These are phyloP conservation scores for Tadarida brasiliensis DNA, from an alignment of 2,797 vertebrate species.

Conservation along the genomic window DNA sequence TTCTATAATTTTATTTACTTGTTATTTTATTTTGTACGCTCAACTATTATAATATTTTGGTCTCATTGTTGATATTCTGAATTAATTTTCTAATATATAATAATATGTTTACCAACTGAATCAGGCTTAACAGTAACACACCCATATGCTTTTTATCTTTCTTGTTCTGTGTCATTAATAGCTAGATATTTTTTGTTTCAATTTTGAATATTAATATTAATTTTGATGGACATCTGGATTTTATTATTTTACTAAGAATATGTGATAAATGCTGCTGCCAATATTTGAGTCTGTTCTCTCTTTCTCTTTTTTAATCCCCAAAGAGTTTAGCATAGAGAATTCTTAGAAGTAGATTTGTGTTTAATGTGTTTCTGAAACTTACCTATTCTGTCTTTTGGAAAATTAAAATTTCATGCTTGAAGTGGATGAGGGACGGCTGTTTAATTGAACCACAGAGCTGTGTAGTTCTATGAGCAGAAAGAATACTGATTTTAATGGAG, in stretches of 20 bases:
- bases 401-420: conserved; percentile 27
- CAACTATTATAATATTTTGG: not conserved
- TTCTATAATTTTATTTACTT: not conserved
- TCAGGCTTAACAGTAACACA: not conserved
- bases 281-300: not conserved
- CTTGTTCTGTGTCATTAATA: not conserved
- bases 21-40: not conserved
- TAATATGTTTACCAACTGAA: not conserved
- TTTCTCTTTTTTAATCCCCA: not conserved
- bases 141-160: not conserved
- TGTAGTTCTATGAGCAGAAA: not conserved
- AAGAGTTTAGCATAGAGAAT: not conserved
- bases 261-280: not conserved
- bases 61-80: not conserved
- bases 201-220: not conserved
- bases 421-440: not conserved
- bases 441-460: not conserved
- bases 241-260: not conserved
- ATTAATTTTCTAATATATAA: not conserved
- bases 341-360: not conserved
- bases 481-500: not conserved
- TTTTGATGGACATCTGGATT: not conserved
- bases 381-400: not conserved
- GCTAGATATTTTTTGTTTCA: not conserved
- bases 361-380: conserved; percentile 12